Conservation (phyloP, 2,113 vertebrate genomes). For the Urocynchramus pylzowi region DNA sequence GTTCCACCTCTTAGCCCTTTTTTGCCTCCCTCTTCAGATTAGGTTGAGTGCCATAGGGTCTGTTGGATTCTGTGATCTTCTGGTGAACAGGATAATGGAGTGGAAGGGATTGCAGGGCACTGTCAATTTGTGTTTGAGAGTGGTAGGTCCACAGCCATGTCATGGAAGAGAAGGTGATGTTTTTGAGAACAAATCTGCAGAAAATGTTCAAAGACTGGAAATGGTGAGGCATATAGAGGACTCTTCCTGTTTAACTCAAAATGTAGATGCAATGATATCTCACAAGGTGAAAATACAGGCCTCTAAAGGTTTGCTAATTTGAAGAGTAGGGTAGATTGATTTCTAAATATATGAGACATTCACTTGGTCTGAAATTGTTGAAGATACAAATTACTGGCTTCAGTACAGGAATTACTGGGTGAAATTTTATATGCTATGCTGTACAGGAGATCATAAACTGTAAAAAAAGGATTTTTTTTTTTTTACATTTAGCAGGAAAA, state of each 20-base stretch:
- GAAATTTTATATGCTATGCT: not conserved
- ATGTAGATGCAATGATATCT: not conserved
- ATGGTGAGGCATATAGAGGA: not conserved
- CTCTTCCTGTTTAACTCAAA: not conserved
- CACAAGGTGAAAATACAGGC: not conserved
- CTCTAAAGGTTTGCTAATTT: not conserved
- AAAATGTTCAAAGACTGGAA: not conserved
- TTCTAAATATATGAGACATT: not conserved
- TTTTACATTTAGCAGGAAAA: not conserved
- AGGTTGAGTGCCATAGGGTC: rapidly evolving
- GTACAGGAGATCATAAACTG: not conserved
- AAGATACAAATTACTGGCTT: not conserved
- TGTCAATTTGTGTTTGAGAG: not conserved
- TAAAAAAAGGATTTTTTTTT: no score
- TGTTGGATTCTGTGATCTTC: not conserved
- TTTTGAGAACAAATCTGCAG: not conserved
- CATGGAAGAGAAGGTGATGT: not conserved
- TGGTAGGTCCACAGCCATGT: not conserved
- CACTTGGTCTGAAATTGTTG: not conserved
- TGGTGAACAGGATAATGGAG: not conserved
- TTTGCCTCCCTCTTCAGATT: not conserved
- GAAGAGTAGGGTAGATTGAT: not conserved
- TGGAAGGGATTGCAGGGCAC: not conserved
- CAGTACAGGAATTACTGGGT: not conserved
- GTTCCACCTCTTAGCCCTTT: not conserved